Base-by-base conservation (phyloP, 2,797 vertebrate species). In the Harpagifer antarcticus region DNA sequence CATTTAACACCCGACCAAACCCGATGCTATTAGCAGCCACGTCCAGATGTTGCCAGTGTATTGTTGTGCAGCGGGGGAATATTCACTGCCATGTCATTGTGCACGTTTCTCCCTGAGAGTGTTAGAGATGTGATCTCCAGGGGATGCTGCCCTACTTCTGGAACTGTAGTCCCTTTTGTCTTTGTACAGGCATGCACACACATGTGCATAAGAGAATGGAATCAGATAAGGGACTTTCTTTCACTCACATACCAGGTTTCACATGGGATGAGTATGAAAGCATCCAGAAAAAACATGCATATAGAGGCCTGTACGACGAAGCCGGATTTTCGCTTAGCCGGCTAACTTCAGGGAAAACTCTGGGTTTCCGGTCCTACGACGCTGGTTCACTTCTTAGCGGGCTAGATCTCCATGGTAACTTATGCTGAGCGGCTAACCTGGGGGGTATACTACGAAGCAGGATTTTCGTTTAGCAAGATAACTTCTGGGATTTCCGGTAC, bases 131-230 rank as follows among this genome's bases (percentile, higher is more conserved):
- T 70, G 76, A 55, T 82, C 84, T 84, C 90, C 53, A 40, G 89
- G 84, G 90, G 77, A 86, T 73, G 78, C 76, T 93, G 91, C 81
- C 93, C 93, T 92, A 92, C 85, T 93, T 93, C 80, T 73, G 71
- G 72, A 82, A 91, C 85, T 82, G 58, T 50, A 53, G 75, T 84
- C 84, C 86, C 83, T 69, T 76, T 86, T 89, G 87, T 83, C 71
- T 75, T 19, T 17, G 54, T 27, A 48, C 72, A 74, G 55, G 37
- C 82, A 45, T 63, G 73, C 70, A 48, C 13, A 53, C 83, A 44
- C 79, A 76, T 20, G 52, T 50, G 63, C 68, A 70, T 2, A 11
- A 53, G 42, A 59, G 50, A 70, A 54, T 65, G 54, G 66, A 60
- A 71, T 68, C 57, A 68, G 61, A 81, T 68, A 19, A 43, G 62